phyloP scores from a whole-genome alignment of 2,888 invertebrate genomes.

The Neoitamus cyanurus region DNA sequence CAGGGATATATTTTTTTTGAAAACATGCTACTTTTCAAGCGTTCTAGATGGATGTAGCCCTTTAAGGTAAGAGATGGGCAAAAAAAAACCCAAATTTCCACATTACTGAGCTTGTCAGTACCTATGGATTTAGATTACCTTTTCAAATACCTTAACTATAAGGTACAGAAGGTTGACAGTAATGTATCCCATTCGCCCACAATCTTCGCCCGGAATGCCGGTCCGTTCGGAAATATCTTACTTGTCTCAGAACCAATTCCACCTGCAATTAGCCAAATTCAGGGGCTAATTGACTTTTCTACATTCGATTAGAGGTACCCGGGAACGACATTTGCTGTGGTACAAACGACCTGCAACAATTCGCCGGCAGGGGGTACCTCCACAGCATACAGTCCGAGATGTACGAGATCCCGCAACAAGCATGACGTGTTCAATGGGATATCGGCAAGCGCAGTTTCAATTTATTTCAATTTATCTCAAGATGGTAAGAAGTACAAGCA shows the following conservation, averaged over 20 bases:
- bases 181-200: background rate
- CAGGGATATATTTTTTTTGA: too few relatives aligned
- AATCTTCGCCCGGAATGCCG: background rate
- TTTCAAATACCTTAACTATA: too few relatives aligned
- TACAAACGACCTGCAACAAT: constrained; percentile 17
- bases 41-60: too few relatives aligned
- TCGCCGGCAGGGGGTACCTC: background rate
- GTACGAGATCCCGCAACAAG: constrained; percentile 13
- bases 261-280: constrained; percentile 27
- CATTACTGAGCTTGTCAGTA: too few relatives aligned
- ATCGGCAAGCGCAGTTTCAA: constrained; percentile 42
- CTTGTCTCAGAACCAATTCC: background rate
- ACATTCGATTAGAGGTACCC: constrained; percentile 25
- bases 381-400: background rate
- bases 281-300: constrained; percentile 29
- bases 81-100: too few relatives aligned
- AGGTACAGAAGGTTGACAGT: too few relatives aligned
- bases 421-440: constrained; percentile 42
- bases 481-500: constrained; percentile 28
- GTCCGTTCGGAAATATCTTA: background rate
- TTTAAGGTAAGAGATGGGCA: too few relatives aligned
- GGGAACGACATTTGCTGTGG: constrained; percentile 14
- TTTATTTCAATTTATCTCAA: constrained; percentile 48
- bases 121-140: too few relatives aligned
- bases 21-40: too few relatives aligned